Evolutionary conservation across 2,113 vertebrate genomes (phyloP).

Genomic region (Gopherus evgoodei): DNA sequence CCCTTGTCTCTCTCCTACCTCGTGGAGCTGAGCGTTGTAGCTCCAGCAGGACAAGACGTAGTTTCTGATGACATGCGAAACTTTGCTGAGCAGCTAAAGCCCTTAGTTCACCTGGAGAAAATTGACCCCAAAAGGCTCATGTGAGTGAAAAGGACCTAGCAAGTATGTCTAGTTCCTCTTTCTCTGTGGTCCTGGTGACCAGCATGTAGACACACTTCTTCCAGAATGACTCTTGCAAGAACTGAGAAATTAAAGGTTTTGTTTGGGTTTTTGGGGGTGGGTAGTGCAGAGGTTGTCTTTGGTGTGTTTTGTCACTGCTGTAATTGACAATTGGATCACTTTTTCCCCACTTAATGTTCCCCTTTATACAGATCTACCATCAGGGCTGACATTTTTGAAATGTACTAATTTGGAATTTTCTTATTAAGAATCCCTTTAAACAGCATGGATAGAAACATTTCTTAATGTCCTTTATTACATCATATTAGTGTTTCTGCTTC

Average conservation of each 20-base stretch:
- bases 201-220: background rate
- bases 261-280: too few relatives aligned
- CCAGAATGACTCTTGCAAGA: background rate
- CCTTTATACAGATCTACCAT: too few relatives aligned
- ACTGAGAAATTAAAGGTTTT: background rate
- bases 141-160: conserved; percentile 41
- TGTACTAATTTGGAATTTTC: background rate
- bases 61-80: conserved; percentile 96
- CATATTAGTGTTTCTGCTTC: fast-evolving
- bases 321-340: fast-evolving
- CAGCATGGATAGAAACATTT: background rate
- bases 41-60: conserved; percentile 78
- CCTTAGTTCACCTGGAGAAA: conserved; percentile 96
- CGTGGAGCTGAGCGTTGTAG: conserved; percentile 84
- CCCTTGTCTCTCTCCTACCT: conserved; percentile 93
- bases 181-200: background rate
- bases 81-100: conserved; percentile 96
- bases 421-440: background rate
- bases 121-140: conserved; percentile 95
- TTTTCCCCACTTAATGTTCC: background rate
- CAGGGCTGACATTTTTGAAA: background rate
- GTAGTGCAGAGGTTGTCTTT: background rate
- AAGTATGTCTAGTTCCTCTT: background rate
- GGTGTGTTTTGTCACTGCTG: background rate
- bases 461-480: background rate